Base-by-base conservation (phyloP, 2,888 invertebrate species). In the Drosophila monieri region DNA sequence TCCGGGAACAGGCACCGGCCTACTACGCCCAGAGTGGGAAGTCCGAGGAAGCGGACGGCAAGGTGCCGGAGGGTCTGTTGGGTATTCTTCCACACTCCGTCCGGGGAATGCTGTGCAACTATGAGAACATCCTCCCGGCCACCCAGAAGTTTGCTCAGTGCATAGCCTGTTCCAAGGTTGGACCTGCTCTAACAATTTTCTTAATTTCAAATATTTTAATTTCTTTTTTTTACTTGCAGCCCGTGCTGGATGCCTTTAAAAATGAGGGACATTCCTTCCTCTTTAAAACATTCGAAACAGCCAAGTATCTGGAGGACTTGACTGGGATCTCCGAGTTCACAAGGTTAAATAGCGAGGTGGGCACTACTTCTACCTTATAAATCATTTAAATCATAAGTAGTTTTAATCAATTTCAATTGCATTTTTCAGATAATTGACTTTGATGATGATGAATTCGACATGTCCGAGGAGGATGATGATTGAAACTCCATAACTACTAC, bases 51-150 rank as follows among this genome's bases (percentile, higher is more conserved):
- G 27, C 52, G n/a, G 15, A 39, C 0, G 58, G 23, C 81, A 80
- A 86, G 41, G 90, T 90, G 15, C 90, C 93, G 0, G 93, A 94
- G 80, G 94, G 95, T 0, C 92, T 95, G 1, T 92, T 99, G 0
- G 98, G 99, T 0, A 93, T 96, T 0, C 92, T 98, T 27, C 98
- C 99, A 0, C 99, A 99, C 90, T 96, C 98, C 5, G 96, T 99
- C 74, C 93, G 99, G 37, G 99, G 99, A 0, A 98, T 97, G 90
- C 92, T 99, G 3, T 95, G 96, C 75, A 94, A 94, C 43, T 97
- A 95, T 90, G 95, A 95, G 74, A 95, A 95, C 52, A 94, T 98
- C 39, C 91, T 95, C 56, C 98, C 98, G 0, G 96, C 97, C 1
- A 97, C 97, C 43, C 93, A 94, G 53, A 95, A 96, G 80, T 99